Conservation (phyloP, 1,140 invertebrate genomes). For the Neuroterus valhalla region DNA sequence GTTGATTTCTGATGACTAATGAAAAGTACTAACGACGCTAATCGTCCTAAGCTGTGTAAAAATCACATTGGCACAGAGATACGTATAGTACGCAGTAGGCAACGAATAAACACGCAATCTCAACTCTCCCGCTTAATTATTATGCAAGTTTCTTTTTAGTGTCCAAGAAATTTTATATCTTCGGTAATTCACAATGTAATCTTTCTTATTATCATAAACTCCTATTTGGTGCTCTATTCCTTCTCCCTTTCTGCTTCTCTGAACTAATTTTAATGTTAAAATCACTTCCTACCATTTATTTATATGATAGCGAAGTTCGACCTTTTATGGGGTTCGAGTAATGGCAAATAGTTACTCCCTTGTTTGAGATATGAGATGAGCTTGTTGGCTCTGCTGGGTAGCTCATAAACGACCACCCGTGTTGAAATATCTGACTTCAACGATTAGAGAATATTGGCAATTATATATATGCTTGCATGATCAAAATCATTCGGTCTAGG, state of each 20-base stretch:
- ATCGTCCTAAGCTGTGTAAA: background rate
- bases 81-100: background rate
- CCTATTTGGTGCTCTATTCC: background rate
- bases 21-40: slow-evolving; percentile 11
- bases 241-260: background rate
- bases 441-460: too few relatives aligned
- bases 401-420: too few relatives aligned
- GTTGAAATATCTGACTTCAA: too few relatives aligned
- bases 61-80: background rate
- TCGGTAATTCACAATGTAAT: background rate
- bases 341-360: too few relatives aligned
- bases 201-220: background rate
- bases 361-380: too few relatives aligned
- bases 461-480: too few relatives aligned
- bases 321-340: too few relatives aligned
- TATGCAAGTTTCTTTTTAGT: background rate
- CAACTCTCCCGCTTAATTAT: slow-evolving; percentile 6
- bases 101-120: background rate
- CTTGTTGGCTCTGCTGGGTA: too few relatives aligned
- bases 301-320: too few relatives aligned
- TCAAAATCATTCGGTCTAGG: too few relatives aligned
- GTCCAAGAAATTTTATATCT: background rate
- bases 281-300: too few relatives aligned
- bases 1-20: slow-evolving; percentile 6
- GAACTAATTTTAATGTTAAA: too few relatives aligned